Percentiles rank a stretch among this genome's conserved stretches.
Conservation (phyloP, 2,797 vertebrate species). For the Pantherophis alleghaniensis region DNA sequence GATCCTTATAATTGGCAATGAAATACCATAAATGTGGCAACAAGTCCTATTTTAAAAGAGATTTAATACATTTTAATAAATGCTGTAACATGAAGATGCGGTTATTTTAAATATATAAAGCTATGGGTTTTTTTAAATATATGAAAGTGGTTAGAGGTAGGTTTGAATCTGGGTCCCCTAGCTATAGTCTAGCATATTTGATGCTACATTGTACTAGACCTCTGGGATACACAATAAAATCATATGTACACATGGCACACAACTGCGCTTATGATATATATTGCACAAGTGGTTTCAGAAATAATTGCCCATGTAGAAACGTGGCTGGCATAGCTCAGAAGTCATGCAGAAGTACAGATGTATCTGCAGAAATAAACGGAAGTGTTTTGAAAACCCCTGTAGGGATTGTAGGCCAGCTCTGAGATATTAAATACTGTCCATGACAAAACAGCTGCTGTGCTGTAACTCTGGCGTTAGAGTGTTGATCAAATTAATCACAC, state of each 20-base stretch:
- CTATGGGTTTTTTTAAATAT: no score
- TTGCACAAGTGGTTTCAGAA: not conserved
- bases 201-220: not conserved
- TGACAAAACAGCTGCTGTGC: rapidly evolving
- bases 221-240: not conserved
- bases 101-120: not conserved
- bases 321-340: not conserved
- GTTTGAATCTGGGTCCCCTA: not conserved
- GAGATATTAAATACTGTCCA: not conserved
- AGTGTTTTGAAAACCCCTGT: not conserved
- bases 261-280: not conserved
- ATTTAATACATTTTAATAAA: not conserved
- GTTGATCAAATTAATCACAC: slow-evolving; percentile 32
- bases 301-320: not conserved
- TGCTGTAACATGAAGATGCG: not conserved
- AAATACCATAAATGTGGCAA: not conserved
- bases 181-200: not conserved
- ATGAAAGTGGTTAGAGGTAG: not conserved
- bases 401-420: not conserved
- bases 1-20: not conserved
- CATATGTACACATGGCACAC: not conserved
- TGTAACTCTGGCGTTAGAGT: not conserved
- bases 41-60: not conserved
- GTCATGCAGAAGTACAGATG: not conserved
- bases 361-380: not conserved